phyloP scores from a whole-genome alignment of 2,888 invertebrate species.

The Aplocera efformata region DNA sequence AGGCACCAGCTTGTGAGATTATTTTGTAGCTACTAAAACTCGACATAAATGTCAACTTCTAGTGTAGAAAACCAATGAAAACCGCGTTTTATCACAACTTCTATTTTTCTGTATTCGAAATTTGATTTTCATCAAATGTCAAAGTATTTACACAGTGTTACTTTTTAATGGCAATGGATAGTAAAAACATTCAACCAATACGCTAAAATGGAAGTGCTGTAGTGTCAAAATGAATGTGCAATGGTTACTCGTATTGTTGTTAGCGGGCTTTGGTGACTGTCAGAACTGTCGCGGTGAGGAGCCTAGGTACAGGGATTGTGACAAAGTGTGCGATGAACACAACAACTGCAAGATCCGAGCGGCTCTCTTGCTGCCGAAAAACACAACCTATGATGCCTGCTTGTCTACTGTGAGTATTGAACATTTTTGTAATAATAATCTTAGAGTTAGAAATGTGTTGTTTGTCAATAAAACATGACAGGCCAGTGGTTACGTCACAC shows the following conservation, averaged over 20 bases:
- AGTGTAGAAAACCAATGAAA: too few relatives aligned
- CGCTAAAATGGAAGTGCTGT: constrained; percentile 13
- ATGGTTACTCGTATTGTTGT: constrained; percentile 45
- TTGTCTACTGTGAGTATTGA: constrained; percentile 74
- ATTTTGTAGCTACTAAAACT: too few relatives aligned
- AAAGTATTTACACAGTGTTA: background rate
- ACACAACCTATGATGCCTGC: constrained; percentile 75
- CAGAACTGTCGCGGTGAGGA: constrained; percentile 66
- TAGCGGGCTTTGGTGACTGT: constrained; percentile 30
- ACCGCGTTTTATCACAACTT: too few relatives aligned
- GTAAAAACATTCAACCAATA: background rate
- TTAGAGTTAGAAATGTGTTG: too few relatives aligned
- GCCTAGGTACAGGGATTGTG: constrained; percentile 60
- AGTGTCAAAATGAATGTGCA: constrained; percentile 44
- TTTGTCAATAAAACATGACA: too few relatives aligned
- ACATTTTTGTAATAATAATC: background rate
- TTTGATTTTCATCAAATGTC: background rate
- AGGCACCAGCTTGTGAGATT: too few relatives aligned
- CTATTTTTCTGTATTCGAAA: background rate
- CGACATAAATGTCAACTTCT: too few relatives aligned
- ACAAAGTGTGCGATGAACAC: constrained; percentile 66
- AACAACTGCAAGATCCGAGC: constrained; percentile 82
- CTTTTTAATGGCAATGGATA: background rate
- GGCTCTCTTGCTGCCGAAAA: constrained; percentile 83
- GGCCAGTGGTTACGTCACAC: too few relatives aligned